Percentiles rank a stretch among this genome's conserved stretches.
Conservation (phyloP, 1,140 invertebrate species). For the Drosophila setifemur region DNA sequence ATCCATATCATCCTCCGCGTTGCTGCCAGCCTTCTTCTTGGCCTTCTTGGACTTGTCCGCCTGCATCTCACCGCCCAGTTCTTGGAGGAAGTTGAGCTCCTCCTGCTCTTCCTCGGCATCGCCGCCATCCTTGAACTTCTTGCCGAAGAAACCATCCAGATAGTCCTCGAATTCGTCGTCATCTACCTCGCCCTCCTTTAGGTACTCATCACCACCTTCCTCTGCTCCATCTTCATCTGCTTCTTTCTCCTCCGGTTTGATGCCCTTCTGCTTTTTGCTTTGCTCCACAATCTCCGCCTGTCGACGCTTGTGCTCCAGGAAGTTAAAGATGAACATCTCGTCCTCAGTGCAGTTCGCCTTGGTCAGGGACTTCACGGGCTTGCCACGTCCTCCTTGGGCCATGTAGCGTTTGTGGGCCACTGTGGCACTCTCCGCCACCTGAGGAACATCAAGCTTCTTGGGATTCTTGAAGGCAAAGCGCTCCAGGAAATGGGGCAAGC, state of each 20-base stretch:
- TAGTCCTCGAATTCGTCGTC: constrained; percentile 94
- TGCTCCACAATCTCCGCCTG: constrained; percentile 58
- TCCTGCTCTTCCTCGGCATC: constrained; percentile 82
- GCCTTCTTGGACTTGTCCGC: constrained; percentile 66
- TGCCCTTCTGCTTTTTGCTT: constrained; percentile 48
- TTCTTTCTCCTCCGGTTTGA: constrained; percentile 60
- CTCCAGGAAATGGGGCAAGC: constrained; percentile 94
- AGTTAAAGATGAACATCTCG: constrained; percentile 81
- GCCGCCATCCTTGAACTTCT: constrained; percentile 80
- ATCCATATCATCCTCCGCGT: constrained; percentile 73
- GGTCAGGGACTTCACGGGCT: constrained; percentile 65
- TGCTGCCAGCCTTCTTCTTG: constrained; percentile 56
- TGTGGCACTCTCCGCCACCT: constrained; percentile 58
- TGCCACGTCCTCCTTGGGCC: constrained; percentile 64
- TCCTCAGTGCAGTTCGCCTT: constrained; percentile 74
- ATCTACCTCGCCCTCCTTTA: constrained; percentile 90
- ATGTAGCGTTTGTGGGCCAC: constrained; percentile 64
- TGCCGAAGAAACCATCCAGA: constrained; percentile 85
- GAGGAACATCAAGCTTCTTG: constrained; percentile 86
- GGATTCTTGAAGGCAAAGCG: constrained; percentile 98
- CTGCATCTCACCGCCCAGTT: constrained; percentile 66
- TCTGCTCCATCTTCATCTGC: constrained; percentile 29
- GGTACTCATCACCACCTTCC: constrained; percentile 81
- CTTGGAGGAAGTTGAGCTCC: constrained; percentile 73
- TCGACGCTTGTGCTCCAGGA: constrained; percentile 78